A percentile compares a stretch with the other conserved stretches of the same genome.
phyloP scores from a whole-genome alignment of 2,113 vertebrate genomes.

The Podocnemis expansa region DNA sequence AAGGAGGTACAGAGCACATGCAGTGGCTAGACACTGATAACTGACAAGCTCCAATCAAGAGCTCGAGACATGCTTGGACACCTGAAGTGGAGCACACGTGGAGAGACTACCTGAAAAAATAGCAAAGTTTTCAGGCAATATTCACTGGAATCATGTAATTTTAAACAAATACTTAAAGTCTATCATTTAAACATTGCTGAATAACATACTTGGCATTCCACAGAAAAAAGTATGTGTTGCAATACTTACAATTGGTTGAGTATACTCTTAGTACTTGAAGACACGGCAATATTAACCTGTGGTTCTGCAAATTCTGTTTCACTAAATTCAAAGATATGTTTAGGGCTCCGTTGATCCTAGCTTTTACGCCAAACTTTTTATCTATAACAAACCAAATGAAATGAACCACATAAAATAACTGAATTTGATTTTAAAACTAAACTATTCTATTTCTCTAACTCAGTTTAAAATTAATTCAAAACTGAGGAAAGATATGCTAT shows the following conservation, averaged over 20 bases:
- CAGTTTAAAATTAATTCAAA: not conserved
- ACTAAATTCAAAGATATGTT: constrained; percentile 89
- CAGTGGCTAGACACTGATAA: not conserved
- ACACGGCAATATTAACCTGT: constrained; percentile 90
- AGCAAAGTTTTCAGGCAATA: not conserved
- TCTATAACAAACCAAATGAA: constrained; percentile 78
- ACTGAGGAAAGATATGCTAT: not conserved
- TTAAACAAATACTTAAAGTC: not conserved
- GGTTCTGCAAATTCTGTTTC: constrained; percentile 92
- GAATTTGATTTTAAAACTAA: not conserved
- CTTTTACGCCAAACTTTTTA: constrained; percentile 96
- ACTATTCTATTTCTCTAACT: not conserved
- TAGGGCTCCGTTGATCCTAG: constrained; percentile 90
- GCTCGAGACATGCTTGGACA: not conserved
- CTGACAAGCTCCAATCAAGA: not conserved
- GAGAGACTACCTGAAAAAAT: not conserved
- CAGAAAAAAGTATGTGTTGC: not conserved
- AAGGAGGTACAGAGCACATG: not conserved
- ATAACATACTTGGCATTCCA: not conserved
- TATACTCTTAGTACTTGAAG: constrained; percentile 95
- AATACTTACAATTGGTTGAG: constrained; percentile 91
- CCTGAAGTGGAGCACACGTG: not conserved
- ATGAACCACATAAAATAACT: constrained; percentile 16
- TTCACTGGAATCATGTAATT: not conserved
- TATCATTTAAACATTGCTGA: not conserved